These are phyloP conservation scores for Dolomedes plantarius DNA, from an alignment of 2,888 invertebrate genomes.

Conservation along the genomic window DNA sequence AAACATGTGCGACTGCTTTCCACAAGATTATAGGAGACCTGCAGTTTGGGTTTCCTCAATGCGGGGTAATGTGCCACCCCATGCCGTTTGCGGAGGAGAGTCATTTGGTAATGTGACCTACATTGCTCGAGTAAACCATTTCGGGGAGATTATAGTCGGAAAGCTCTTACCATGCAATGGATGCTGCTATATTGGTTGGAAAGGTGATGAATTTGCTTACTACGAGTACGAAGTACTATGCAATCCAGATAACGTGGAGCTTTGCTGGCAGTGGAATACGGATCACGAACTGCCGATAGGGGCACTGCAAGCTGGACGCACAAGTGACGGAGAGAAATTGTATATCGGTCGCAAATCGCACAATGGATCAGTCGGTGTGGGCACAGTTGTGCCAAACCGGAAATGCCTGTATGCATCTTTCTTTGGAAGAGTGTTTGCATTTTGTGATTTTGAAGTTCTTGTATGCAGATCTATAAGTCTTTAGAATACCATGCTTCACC, in stretches of 20 bases:
- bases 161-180: constrained; percentile 38
- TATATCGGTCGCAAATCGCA: constrained; percentile 55
- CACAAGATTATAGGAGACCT: constrained; percentile 38
- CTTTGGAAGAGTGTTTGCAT: constrained; percentile 32
- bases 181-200: constrained; percentile 59
- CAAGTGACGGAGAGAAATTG: constrained; percentile 37
- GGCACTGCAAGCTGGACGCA: constrained; percentile 49
- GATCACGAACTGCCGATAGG: constrained; percentile 37
- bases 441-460: constrained; percentile 51
- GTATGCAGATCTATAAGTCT: constrained; percentile 32
- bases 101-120: constrained; percentile 41
- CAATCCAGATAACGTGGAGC: constrained; percentile 35
- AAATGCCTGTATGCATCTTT: constrained; percentile 36
- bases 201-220: constrained; percentile 53
- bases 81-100: constrained; percentile 50
- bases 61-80: constrained; percentile 48
- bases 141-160: constrained; percentile 35
- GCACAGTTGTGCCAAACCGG: constrained; percentile 46
- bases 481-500: constrained; percentile 5
- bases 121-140: constrained; percentile 40
- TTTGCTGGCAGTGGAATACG: constrained; percentile 46
- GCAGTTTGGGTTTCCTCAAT: constrained; percentile 44
- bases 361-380: constrained; percentile 38
- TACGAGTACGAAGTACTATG: constrained; percentile 60
- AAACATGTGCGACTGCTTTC: constrained; percentile 54